Conservation (phyloP, 2,797 vertebrate genomes). For the Coccyzus lansbergi region DNA sequence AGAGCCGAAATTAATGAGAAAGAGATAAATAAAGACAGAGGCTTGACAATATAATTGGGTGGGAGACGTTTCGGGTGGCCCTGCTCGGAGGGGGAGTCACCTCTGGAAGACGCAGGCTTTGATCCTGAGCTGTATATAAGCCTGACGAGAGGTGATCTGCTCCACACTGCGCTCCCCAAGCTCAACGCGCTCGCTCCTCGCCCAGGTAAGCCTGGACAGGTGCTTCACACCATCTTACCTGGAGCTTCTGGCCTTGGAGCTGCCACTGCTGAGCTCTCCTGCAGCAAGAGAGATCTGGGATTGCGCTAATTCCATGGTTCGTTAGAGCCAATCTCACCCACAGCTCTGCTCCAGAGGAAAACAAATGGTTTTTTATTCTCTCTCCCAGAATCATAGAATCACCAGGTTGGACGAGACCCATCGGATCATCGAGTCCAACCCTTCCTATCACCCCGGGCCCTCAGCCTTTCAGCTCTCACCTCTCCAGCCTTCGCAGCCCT, state of each 20-base stretch:
- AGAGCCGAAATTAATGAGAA: neutral
- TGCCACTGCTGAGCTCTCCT: neutral
- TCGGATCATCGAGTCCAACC: no score
- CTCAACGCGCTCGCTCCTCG: neutral
- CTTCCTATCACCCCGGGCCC: no score
- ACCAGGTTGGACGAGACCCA: no score
- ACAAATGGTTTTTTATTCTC: neutral
- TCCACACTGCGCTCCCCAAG: neutral
- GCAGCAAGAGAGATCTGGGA: neutral
- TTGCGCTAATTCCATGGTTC: neutral
- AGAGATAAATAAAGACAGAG: neutral
- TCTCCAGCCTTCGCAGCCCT: neutral
- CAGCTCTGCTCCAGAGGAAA: neutral
- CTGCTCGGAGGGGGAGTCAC: slow-evolving; percentile 26
- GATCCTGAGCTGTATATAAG: slow-evolving; percentile 46
- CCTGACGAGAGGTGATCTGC: neutral
- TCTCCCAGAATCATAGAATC: no score
- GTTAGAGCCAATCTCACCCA: fast-evolving
- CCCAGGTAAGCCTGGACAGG: neutral
- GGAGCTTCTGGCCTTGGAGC: neutral
- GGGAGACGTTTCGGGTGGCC: neutral
- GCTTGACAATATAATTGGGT: neutral
- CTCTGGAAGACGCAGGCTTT: neutral
- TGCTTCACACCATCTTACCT: neutral
- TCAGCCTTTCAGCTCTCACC: fast-evolving